Percentiles rank a stretch among this genome's conserved stretches.
These are phyloP conservation scores for Drosophila triauraria DNA, from an alignment of 1,140 invertebrate species.

Conservation along the genomic window DNA sequence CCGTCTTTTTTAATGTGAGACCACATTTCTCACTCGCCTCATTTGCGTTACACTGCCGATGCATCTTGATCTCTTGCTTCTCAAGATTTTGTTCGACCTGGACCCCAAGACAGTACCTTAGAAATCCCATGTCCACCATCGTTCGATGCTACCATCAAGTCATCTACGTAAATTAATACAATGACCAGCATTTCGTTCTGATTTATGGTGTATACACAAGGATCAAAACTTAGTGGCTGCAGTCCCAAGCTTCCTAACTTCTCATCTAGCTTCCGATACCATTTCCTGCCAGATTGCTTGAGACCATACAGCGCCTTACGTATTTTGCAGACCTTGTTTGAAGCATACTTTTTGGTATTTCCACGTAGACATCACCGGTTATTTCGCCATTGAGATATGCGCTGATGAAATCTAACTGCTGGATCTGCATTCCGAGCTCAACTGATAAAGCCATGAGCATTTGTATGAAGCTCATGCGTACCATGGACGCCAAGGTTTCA, in stretches of 20 bases:
- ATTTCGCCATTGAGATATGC: no score
- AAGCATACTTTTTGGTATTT: no score
- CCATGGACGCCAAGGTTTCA: constrained; percentile 84
- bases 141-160: neutral
- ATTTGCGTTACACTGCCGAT: neutral
- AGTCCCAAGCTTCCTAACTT: neutral
- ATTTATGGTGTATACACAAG: neutral
- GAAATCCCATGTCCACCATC: neutral
- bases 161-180: neutral
- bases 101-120: no score
- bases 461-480: constrained; percentile 66
- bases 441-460: constrained; percentile 63
- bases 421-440: constrained; percentile 4
- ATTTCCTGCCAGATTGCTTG: neutral
- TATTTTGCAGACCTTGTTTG: neutral
- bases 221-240: neutral
- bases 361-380: no score
- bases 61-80: neutral
- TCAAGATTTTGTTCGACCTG: no score
- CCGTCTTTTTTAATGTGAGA: neutral
- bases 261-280: no score
- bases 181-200: neutral
- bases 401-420: no score
- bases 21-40: neutral
- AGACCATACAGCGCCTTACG: neutral